These are phyloP conservation scores for Chironomus riparius DNA, from an alignment of 2,888 invertebrate genomes.

Conservation along the genomic window DNA sequence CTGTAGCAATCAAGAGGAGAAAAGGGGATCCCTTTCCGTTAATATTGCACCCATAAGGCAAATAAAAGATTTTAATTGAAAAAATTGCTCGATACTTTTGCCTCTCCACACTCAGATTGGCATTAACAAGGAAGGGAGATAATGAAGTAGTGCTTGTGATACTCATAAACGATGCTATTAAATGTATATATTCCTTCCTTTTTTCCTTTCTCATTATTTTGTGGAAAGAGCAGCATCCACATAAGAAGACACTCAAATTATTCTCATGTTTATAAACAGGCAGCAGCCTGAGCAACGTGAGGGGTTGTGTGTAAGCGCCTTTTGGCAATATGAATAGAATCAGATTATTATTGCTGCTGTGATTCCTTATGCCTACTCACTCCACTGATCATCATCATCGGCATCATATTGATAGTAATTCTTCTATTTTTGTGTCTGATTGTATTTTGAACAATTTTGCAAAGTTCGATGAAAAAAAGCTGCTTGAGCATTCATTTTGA, in stretches of 20 bases:
- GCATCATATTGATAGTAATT: no score
- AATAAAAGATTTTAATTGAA: conserved; percentile 26
- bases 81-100: not conserved
- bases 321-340: not conserved
- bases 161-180: conserved; percentile 25
- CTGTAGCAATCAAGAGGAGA: not conserved
- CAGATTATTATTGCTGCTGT: not conserved
- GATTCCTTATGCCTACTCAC: no score
- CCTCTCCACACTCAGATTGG: not conserved
- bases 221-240: no score
- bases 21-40: not conserved
- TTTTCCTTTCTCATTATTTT: not conserved
- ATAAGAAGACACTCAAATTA: not conserved
- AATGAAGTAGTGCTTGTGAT: conserved; percentile 4
- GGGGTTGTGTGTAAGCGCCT: not conserved
- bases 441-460: no score
- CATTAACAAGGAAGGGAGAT: not conserved
- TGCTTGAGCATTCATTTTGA: no score
- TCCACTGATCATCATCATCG: no score
- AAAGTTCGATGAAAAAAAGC: no score
- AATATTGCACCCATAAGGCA: not conserved
- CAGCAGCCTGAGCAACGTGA: not conserved
- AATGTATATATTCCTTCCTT: not conserved
- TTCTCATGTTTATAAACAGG: not conserved
- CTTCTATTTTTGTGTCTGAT: no score